Base-by-base conservation (phyloP, 1,140 invertebrate species). In the Drosophila serrata region DNA sequence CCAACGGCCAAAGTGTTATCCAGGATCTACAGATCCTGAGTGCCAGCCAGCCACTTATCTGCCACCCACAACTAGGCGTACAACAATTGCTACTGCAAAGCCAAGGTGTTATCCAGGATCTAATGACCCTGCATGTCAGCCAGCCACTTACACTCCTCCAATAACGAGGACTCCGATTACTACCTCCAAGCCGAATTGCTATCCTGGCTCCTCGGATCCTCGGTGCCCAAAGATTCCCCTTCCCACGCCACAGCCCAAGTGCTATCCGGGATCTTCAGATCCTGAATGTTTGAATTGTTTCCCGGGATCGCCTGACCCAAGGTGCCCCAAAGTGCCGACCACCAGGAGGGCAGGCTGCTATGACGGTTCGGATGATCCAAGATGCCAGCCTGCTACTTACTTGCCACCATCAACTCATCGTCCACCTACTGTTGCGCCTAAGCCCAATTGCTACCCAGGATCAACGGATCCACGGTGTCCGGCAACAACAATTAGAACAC, bases 81-180 rank as follows among this genome's bases (percentile, higher is more conserved):
- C 37, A n/a, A 39, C 37, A 15, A n/a, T n/a, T n/a, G 2, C 37
- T 0, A 39, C 37, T 0, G 15, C 15, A 3, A 39, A 39, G 37
- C 37, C n/a, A 4, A 9, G 40, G 5, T 42, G 40, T 5, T 42
- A 19, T 3, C 40, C 40, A 2, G 40, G 17, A 5, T 93, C 93
- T 0, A 82, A 42, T 2, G 93, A 94, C 76, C 92, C 93, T 7
- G 82, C 93, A 7, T 94, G 94, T 65, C 93, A 93, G 11, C 91
- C 84, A 68, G 87, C 8, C 39, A 40, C 39, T 11, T 9, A 11
- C 4, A 9, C 2, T 19, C 40, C 40, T 19, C n/a, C 40, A 4
- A 19, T 92, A 3, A 70, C 84, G 11, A 12, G 17, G 11, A 19
- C 24, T 24, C 24, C 24, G 24, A 24, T 24, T 24, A 43, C 69